A percentile compares a stretch with the other conserved stretches of the same genome.
Conservation (phyloP, 1,140 invertebrate species). For the Drosophila erecta region DNA sequence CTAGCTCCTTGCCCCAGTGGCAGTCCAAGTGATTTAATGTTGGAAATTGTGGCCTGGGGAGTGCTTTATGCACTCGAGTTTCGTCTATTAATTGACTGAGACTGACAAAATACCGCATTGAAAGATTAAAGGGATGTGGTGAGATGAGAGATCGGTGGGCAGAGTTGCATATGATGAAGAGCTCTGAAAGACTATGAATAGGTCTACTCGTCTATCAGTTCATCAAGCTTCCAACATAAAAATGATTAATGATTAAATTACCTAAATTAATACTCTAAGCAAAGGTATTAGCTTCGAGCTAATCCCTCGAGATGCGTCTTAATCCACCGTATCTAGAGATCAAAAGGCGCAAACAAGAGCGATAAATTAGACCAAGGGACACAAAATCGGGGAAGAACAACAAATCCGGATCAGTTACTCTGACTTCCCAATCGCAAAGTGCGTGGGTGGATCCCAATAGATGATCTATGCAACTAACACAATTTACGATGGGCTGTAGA, state of each 20-base stretch:
- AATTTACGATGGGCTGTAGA: constrained; percentile 56
- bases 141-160: neutral
- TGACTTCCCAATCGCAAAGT: constrained; percentile 9
- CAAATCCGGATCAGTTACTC: constrained; percentile 4
- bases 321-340: constrained; percentile 15
- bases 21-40: constrained; percentile 20
- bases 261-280: neutral
- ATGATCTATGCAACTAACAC: constrained; percentile 54
- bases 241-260: neutral
- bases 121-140: neutral
- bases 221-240: neutral
- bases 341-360: constrained; percentile 22
- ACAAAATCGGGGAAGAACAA: neutral
- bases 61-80: constrained; percentile 26
- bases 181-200: neutral
- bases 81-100: constrained; percentile 30
- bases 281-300: too few species aligned
- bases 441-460: constrained; percentile 30
- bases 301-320: neutral
- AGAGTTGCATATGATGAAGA: too few species aligned
- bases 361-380: constrained; percentile 36
- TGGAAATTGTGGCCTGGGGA: constrained; percentile 37
- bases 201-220: neutral
- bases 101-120: constrained; percentile 26
- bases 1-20: constrained; percentile 27